These are phyloP conservation scores for Melanophora roralis DNA, from an alignment of 2,888 invertebrate species.

Conservation along the genomic window DNA sequence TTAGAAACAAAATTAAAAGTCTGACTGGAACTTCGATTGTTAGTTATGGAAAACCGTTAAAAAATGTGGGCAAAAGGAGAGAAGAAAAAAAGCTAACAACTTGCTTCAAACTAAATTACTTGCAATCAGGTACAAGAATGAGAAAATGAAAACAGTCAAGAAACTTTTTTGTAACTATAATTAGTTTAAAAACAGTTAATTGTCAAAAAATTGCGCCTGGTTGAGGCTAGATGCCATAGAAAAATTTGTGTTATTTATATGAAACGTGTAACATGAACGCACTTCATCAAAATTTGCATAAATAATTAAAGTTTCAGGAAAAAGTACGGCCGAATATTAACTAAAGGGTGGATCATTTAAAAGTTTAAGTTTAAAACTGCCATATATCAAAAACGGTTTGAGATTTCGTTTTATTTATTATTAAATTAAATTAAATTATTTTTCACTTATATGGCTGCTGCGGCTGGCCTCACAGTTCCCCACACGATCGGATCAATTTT, in stretches of 20 bases:
- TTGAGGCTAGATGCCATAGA: neutral
- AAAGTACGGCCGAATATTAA: no score
- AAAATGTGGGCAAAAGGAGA: neutral
- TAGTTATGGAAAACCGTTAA: slow-evolving; percentile 29
- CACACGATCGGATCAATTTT: no score
- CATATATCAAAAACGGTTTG: no score
- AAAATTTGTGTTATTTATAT: neutral
- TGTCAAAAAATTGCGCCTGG: neutral
- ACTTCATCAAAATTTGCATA: slow-evolving; percentile 4
- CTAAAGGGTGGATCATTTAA: no score
- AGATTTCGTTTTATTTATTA: no score
- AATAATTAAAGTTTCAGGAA: neutral
- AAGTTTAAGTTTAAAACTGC: no score
- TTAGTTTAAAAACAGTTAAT: neutral
- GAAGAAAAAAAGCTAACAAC: slow-evolving; percentile 7
- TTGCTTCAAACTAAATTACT: slow-evolving; percentile 18
- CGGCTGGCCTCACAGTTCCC: no score
- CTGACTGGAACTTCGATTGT: slow-evolving; percentile 40
- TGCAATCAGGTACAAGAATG: neutral
- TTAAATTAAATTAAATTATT: no score
- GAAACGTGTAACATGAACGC: slow-evolving; percentile 6
- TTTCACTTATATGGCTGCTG: no score
- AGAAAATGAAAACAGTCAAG: neutral
- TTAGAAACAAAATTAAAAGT: slow-evolving; percentile 42
- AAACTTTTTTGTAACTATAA: neutral